Percentiles rank a stretch among this genome's conserved stretches.
phyloP scores from a whole-genome alignment of 2,113 vertebrate genomes.

The Ptychochromis oligacanthus region DNA sequence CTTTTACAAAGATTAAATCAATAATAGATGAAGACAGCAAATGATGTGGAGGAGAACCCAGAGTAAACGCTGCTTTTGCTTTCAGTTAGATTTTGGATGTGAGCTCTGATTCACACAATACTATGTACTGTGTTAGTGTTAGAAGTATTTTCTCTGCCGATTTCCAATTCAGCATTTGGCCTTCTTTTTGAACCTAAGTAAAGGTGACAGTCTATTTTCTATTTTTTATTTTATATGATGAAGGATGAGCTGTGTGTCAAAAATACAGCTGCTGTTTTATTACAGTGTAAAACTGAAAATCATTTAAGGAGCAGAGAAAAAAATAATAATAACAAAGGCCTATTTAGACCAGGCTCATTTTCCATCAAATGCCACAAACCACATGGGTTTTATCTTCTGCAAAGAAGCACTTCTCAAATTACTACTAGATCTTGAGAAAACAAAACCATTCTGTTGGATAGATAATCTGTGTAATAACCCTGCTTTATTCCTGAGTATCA shows the following conservation, averaged over 20 bases:
- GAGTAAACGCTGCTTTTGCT: not conserved
- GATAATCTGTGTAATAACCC: conserved; percentile 83
- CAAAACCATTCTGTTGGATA: conserved; percentile 78
- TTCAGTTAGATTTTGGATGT: not conserved
- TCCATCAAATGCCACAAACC: conserved; percentile 57
- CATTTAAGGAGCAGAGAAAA: not conserved
- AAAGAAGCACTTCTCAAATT: conserved; percentile 70
- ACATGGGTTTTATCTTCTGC: conserved; percentile 54
- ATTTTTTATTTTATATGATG: conserved; percentile 2
- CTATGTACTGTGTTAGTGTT: not conserved
- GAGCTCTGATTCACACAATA: not conserved
- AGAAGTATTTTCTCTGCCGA: not conserved
- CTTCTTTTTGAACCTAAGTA: conserved; percentile 17
- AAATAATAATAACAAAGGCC: conserved; percentile 32
- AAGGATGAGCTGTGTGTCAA: conserved; percentile 4
- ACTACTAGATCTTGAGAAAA: conserved; percentile 65
- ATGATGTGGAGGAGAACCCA: conserved; percentile 11
- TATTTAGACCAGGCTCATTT: conserved; percentile 55
- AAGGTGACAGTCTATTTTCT: conserved; percentile 29
- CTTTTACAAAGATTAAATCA: conserved; percentile 37
- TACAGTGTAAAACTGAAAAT: conserved; percentile 21
- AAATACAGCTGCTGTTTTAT: not conserved
- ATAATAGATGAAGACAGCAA: conserved; percentile 40
- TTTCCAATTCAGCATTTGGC: not conserved
- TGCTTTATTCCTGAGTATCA: conserved; percentile 81